These are phyloP conservation scores for Drosophila miranda DNA, from an alignment of 1,140 invertebrate genomes.

Conservation along the genomic window DNA sequence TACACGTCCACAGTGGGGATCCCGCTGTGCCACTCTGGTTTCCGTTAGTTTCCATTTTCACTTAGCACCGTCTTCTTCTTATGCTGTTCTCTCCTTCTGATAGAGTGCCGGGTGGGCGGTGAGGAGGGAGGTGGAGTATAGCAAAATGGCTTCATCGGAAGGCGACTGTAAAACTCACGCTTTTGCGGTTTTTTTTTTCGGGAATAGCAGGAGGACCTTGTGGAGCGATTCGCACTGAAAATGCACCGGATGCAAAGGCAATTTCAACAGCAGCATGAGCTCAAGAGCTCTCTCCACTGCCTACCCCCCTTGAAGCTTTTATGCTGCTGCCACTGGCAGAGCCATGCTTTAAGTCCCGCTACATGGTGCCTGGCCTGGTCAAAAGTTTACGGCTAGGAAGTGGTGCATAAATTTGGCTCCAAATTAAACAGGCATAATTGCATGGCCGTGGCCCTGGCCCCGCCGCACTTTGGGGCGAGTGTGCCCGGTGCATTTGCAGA, in stretches of 20 bases:
- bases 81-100: not conserved
- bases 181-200: slow-evolving; percentile 41
- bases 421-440: slow-evolving; percentile 74
- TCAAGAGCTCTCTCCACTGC: slow-evolving; percentile 24
- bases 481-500: slow-evolving; percentile 9
- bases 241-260: slow-evolving; percentile 77
- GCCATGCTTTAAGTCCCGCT: slow-evolving; percentile 44
- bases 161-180: slow-evolving; percentile 74
- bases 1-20: not conserved
- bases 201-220: slow-evolving; percentile 53
- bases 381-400: slow-evolving; percentile 35
- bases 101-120: no score
- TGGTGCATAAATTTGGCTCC: slow-evolving; percentile 61
- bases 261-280: slow-evolving; percentile 62
- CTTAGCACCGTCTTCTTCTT: slow-evolving; percentile 42
- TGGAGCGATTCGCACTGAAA: slow-evolving; percentile 62
- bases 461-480: not conserved
- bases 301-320: slow-evolving; percentile 22
- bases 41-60: slow-evolving; percentile 71
- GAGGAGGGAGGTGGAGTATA: not conserved
- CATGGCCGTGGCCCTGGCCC: slow-evolving; percentile 24
- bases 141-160: slow-evolving; percentile 72
- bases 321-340: slow-evolving; percentile 6
- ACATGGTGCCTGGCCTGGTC: not conserved
- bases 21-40: slow-evolving; percentile 36